Base-by-base conservation (phyloP, 1,140 invertebrate species). In the Nautilus pompilius region DNA sequence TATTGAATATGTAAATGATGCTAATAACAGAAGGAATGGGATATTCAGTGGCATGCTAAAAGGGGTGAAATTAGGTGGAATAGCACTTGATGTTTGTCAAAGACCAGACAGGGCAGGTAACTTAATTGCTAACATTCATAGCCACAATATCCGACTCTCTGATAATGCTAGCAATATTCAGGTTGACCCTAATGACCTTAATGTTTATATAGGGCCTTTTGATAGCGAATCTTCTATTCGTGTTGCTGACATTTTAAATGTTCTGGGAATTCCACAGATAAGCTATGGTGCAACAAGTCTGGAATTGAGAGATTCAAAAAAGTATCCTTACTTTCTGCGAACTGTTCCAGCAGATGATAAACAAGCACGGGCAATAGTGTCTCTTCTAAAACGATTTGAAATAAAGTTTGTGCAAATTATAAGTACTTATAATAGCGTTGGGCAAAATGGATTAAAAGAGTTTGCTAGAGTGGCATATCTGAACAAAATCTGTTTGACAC, bases 271-370 rank as follows among this genome's bases (percentile, higher is more conserved):
- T 68, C 89, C 90, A 0, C 89, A 91, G 84, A 85, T 91, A 59
- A 90, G 88, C 74, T 91, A 91, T 74, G 89, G 89, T 2, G 89
- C 88, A 15, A 91, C 89, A 13, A 89, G 88, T 62, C 86, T 88
- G 22, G 69, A 74, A 41, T 59, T 79, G 2, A 64, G 63, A 28
- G 64, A 79, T 45, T 32, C 45, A 13, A 29, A 55, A 8, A 72
- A 73, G 68, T 93, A 89, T 80, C 87, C 87, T 45, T 91, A 90
- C 69, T 93, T 92, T 82, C 81, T 92, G 61, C 84, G 91, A 8
- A 90, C 92, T 2, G 91, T 93, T n/a, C 91, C 91, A 22, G 90
- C 89, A 0, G 91, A 93, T 82, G 88, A 89, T 73, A 90, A 90
- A 80, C 91, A 93, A 82, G 90, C 91, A 1, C 86, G 89, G 67